Percentiles rank a stretch among this genome's conserved stretches.
Conservation (phyloP, 2,113 vertebrate species). For the Elephas maximus region DNA sequence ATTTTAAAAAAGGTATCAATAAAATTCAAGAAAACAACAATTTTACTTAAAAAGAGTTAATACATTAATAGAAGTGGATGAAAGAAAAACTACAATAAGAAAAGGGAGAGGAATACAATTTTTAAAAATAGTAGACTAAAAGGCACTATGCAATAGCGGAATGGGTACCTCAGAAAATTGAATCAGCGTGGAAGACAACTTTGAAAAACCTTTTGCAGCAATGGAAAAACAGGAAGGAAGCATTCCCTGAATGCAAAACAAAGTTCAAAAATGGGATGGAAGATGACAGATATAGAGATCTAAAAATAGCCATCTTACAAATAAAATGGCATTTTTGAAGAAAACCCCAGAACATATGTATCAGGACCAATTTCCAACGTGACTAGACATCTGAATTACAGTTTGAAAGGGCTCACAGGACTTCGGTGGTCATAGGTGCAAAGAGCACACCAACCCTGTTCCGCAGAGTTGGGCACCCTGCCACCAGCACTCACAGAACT, state of each 20-base stretch:
- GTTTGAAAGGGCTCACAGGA: neutral
- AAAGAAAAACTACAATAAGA: conserved; percentile 17
- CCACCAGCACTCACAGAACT: neutral
- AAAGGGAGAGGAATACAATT: neutral
- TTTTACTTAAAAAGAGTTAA: conserved; percentile 10
- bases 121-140: neutral
- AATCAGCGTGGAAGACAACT: neutral
- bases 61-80: neutral
- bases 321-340: neutral
- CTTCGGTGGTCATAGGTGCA: neutral
- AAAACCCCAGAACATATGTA: neutral
- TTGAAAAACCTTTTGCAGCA: neutral
- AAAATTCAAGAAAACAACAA: neutral
- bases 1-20: neutral
- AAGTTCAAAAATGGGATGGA: neutral
- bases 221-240: neutral
- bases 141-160: neutral
- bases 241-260: neutral
- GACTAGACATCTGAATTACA: neutral
- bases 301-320: neutral
- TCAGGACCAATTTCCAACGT: neutral
- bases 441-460: neutral
- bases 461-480: neutral
- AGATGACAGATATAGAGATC: neutral
- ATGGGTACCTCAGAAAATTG: neutral